Base-by-base conservation (phyloP, 2,888 invertebrate genomes). In the Pristionchus entomophagus region DNA sequence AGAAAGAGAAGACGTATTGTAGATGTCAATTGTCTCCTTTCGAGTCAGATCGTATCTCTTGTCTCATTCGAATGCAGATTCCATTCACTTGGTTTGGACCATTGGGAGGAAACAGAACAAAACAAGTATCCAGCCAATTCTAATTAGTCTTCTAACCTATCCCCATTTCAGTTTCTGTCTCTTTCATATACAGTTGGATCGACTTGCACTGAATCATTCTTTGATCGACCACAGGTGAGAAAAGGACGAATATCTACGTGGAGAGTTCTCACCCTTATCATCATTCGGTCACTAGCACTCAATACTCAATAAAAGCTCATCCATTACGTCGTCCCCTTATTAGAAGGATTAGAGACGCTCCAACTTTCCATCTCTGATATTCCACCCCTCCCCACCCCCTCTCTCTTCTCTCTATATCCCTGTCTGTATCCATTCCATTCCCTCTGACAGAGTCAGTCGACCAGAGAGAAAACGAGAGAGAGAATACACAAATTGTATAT, bases 51-150 rank as follows among this genome's bases (percentile, higher is more conserved):
- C 86, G 87, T 22, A 88, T 89, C 35, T 89, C 87, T 26, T 92
- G 92, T 86, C 88, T 92, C 45, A 88, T 92, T 41, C 88, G 92
- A 32, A 88, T 89, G 59, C 90, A 88, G 17, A 89, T 92, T 38
- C 92, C 92, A 14, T 91, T 91, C 73, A 87, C 90, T 22, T 92
- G 92, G 92, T 92, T 91, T 82, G 87, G 88, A 29, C 38, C 87
- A 17, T 87, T 89, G 22, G 88, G 88, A 22, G 83, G 49, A 84
- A 86, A 80, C 59, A 69, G 38, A 10, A 81, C 82, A 45, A 88
- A 82, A 65, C 78, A 88, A 69, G 85, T 88, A 22, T 32, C 85
- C 14, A 45, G n/a, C n/a, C n/a, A n/a, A n/a, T n/a, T n/a, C n/a
- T n/a, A n/a, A n/a, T n/a, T n/a, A n/a, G n/a, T n/a, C n/a, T n/a